Base-by-base conservation (phyloP, 2,888 invertebrate species). In the Hypena proboscidalis region DNA sequence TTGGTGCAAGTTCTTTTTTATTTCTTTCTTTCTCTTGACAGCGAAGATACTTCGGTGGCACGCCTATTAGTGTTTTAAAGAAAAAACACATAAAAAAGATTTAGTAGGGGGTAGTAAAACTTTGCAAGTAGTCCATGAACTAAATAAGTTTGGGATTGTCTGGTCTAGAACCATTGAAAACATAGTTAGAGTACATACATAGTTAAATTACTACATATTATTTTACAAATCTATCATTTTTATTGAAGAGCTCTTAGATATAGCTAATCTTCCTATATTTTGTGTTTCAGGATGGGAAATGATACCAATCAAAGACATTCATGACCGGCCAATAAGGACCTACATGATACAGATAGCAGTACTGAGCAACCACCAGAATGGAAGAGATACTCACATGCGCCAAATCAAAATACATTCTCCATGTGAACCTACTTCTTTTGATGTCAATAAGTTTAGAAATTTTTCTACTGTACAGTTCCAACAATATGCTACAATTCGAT, bases 291-390 rank as follows among this genome's bases (percentile, higher is more conserved):
- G 99, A 21, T 99, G 99, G 99, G 96, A 99, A 27, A 95, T 96
- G 71, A 96, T 98, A 68, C 97, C 97, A 20, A 95, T 98, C 21
- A 97, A 96, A 84, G 97, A 98, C 78, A 94, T 96, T 32, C 93
- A 95, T 60, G 96, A 97, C 22, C 94, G 95, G 61, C 97, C 97
- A 1, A 96, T 99, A 31, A 93, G 98, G 65, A 98, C 99, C 8
- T 99, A 98, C 76, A 98, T 98, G 96, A 94, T 99, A 37, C 98
- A 99, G 86, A 96, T 99, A 63, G 98, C 98, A 9, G 97, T 99
- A 0, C 94, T 99, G 29, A 97, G 98, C 64, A 99, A 99, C 85
- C 99, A 99, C 85, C 99, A 99, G 82, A 99, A 99, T 88, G 99
- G 99, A 2, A 90, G 99, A 51, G 99, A 99, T 77, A 99, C 99